Evolutionary conservation across 2,113 vertebrate species (phyloP).

Genomic region (Scomber scombrus): DNA sequence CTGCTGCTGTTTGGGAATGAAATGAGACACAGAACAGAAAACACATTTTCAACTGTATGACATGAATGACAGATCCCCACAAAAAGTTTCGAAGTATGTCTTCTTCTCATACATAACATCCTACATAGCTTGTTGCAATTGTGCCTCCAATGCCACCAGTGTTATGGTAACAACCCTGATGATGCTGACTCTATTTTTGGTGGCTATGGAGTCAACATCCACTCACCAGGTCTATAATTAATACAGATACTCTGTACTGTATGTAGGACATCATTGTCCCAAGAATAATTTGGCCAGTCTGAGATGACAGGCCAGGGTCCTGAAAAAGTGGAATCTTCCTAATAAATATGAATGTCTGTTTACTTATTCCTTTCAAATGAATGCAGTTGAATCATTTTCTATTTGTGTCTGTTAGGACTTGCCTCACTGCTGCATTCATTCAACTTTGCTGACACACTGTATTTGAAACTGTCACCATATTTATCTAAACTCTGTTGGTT

Average conservation of each 20-base stretch:
- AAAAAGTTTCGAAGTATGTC: background rate
- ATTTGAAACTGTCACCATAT: slow-evolving; percentile 1
- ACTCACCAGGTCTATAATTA: slow-evolving; percentile 54
- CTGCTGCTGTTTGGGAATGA: background rate
- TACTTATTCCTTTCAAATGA: background rate
- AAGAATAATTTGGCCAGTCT: slow-evolving; percentile 43
- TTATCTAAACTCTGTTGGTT: background rate
- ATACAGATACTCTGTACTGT: slow-evolving; percentile 41
- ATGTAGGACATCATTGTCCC: slow-evolving; percentile 48
- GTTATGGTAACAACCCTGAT: background rate
- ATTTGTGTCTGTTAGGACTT: background rate
- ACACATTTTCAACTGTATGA: background rate
- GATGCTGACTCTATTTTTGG: slow-evolving; percentile 23
- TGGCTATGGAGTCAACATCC: slow-evolving; percentile 30
- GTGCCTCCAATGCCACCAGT: slow-evolving; percentile 1
- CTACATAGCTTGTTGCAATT: background rate
- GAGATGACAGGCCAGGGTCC: slow-evolving; percentile 12
- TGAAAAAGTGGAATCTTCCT: slow-evolving; percentile 16
- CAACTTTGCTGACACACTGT: background rate
- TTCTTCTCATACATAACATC: slow-evolving; percentile 13
- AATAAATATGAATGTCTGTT: slow-evolving; percentile 8
- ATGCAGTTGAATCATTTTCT: slow-evolving; percentile 3
- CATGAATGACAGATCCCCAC: background rate
- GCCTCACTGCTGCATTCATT: background rate
- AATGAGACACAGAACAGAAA: background rate